Evolutionary conservation across 1,140 invertebrate genomes (phyloP).

Genomic region (Solenopsis fugax): DNA sequence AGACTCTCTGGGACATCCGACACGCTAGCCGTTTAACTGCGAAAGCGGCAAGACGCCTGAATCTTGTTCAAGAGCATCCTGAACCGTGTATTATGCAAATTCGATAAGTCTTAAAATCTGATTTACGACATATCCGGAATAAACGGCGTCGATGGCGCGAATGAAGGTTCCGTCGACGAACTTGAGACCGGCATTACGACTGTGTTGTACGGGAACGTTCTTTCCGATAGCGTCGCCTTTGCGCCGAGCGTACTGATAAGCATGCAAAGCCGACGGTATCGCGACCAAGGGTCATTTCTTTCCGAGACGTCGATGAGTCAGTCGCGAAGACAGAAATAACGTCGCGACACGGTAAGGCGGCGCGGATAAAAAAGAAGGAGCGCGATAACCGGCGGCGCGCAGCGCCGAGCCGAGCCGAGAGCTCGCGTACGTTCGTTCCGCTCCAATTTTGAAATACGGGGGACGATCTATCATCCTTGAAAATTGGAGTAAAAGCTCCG

Average conservation of each 20-base stretch:
- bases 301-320: conserved; percentile 45
- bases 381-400: conserved; percentile 26
- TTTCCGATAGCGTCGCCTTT: conserved; percentile 30
- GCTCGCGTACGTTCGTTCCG: conserved; percentile 39
- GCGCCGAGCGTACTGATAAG: conserved; percentile 45
- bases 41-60: not conserved
- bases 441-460: conserved; percentile 61
- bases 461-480: conserved; percentile 61
- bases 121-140: conserved; percentile 30
- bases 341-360: conserved; percentile 2
- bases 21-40: not conserved
- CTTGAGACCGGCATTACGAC: conserved; percentile 20
- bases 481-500: conserved; percentile 64
- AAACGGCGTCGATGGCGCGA: not conserved
- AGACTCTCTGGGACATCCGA: not conserved
- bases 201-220: not conserved
- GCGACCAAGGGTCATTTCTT: conserved; percentile 62
- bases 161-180: not conserved
- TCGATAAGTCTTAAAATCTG: conserved; percentile 30
- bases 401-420: not conserved
- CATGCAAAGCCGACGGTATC: conserved; percentile 52
- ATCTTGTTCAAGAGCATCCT: not conserved
- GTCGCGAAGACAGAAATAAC: conserved; percentile 59
- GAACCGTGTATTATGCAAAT: conserved; percentile 39
- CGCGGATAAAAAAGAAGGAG: conserved; percentile 13